These are phyloP conservation scores for Xiphophorus hellerii DNA, from an alignment of 2,113 vertebrate species.

Conservation along the genomic window DNA sequence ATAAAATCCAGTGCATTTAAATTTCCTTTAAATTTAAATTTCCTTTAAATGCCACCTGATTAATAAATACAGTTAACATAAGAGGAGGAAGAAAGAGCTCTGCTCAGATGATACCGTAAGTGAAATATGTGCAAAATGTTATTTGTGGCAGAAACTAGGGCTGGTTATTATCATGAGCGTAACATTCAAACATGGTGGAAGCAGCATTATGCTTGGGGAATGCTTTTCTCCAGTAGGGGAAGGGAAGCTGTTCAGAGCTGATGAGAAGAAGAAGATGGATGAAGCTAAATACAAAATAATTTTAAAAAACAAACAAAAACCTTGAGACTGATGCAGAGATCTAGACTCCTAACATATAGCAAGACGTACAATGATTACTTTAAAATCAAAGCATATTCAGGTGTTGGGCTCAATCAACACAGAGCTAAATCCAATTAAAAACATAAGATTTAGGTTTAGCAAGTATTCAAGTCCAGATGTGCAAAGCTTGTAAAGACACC, in stretches of 20 bases:
- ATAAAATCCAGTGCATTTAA: too few relatives aligned
- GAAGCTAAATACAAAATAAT: neutral
- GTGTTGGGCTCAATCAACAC: neutral
- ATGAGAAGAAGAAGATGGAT: neutral
- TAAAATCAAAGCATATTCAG: neutral
- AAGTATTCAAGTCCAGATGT: neutral
- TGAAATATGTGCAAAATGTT: neutral
- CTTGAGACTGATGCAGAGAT: too few relatives aligned
- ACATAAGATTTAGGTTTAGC: neutral
- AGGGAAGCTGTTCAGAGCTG: neutral
- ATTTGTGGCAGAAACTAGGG: neutral
- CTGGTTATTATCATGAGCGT: neutral
- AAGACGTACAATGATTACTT: neutral
- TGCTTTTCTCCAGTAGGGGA: neutral
- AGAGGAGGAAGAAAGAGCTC: neutral
- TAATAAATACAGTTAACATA: neutral
- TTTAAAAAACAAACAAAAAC: neutral
- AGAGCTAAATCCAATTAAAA: neutral
- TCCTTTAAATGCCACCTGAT: neutral
- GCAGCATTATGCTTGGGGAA: too few relatives aligned
- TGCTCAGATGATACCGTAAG: neutral
- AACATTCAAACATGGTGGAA: too few relatives aligned
- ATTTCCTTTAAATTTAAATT: neutral
- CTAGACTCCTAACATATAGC: neutral
- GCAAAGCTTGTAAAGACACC: neutral